Percentiles rank a stretch among this genome's conserved stretches.
Evolutionary conservation across 1,140 invertebrate species (phyloP).

Genomic region (Macrostomum lignano): DNA sequence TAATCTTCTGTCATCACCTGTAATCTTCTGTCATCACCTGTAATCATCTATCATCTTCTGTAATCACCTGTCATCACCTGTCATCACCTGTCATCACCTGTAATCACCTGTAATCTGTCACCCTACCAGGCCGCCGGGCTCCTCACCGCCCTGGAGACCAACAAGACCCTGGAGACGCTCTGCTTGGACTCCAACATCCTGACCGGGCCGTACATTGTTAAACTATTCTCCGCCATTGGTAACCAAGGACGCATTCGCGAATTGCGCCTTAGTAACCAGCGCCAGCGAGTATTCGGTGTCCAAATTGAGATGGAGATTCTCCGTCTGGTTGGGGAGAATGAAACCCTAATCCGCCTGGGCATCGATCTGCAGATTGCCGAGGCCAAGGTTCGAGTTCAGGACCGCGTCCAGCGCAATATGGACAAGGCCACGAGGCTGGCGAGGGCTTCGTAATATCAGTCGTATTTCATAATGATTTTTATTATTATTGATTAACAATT

Average conservation of each 20-base stretch:
- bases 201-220: slow-evolving; percentile 29
- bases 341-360: slow-evolving; percentile 57
- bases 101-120: no score
- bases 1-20: no score
- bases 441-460: neutral
- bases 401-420: slow-evolving; percentile 72
- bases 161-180: slow-evolving; percentile 54
- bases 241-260: neutral
- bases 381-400: slow-evolving; percentile 60
- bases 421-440: slow-evolving; percentile 32
- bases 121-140: no score
- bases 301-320: slow-evolving; percentile 94
- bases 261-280: neutral
- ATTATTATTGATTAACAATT: no score
- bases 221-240: neutral
- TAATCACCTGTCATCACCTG: no score
- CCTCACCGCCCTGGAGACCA: slow-evolving; percentile 40
- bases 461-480: no score
- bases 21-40: no score
- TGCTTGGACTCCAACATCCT: slow-evolving; percentile 91
- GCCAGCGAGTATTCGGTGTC: slow-evolving; percentile 50
- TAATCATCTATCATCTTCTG: no score
- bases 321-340: slow-evolving; percentile 62
- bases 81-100: no score
- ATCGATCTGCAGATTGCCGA: slow-evolving; percentile 81